Conservation (phyloP, 2,113 vertebrate genomes). For the Chaetura pelagica region DNA sequence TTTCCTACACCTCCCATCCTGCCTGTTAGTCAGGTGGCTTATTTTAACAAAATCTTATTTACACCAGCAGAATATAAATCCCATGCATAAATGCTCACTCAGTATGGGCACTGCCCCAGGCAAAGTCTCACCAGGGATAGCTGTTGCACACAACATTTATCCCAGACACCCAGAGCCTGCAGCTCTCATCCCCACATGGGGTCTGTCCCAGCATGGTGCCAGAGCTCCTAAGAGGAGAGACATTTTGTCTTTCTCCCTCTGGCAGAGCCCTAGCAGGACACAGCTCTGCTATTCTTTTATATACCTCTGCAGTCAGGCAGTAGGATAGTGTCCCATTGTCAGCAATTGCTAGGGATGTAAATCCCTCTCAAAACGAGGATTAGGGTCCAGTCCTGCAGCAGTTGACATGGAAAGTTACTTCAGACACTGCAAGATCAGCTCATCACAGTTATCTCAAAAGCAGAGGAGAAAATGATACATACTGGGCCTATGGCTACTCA, state of each 20-base stretch:
- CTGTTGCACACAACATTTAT: neutral
- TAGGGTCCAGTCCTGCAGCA: neutral
- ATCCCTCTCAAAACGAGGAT: neutral
- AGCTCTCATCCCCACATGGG: neutral
- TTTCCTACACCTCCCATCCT: neutral
- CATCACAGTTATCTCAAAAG: neutral
- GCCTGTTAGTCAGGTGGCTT: neutral
- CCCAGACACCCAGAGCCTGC: neutral
- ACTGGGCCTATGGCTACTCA: neutral
- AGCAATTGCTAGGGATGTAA: neutral
- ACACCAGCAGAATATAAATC: neutral
- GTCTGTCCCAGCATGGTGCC: neutral
- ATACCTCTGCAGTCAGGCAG: neutral
- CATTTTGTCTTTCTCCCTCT: neutral
- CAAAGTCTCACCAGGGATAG: neutral
- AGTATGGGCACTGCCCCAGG: neutral
- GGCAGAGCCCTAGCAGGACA: neutral
- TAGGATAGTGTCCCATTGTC: neutral
- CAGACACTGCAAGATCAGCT: neutral
- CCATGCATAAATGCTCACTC: neutral
- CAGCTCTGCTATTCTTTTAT: neutral
- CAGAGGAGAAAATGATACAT: neutral
- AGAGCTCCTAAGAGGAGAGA: neutral
- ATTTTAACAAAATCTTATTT: slow-evolving; percentile 6
- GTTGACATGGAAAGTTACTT: neutral